Percentiles rank a stretch among this genome's conserved stretches.
phyloP scores from a whole-genome alignment of 1,140 invertebrate genomes.

The Asobara japonica region DNA sequence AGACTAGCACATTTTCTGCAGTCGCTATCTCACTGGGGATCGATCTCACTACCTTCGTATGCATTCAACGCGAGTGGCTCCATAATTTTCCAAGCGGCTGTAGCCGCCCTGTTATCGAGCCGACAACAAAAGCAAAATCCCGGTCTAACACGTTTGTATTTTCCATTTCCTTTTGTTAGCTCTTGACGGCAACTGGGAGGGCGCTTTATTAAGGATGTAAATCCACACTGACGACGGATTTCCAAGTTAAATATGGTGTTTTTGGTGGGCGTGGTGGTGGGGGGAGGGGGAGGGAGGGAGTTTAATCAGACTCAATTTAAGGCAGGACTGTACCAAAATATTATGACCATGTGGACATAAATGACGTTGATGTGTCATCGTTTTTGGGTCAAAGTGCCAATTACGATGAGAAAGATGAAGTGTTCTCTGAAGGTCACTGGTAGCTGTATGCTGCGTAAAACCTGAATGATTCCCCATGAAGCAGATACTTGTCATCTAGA shows the following conservation, averaged over 20 bases:
- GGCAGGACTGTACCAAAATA: no score
- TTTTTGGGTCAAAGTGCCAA: no score
- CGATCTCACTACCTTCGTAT: conserved; percentile 2
- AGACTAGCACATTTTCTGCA: conserved; percentile 1
- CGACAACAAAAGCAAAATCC: conserved; percentile 11
- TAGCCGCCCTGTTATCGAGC: conserved; percentile 1
- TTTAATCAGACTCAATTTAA: no score
- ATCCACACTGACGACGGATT: neutral
- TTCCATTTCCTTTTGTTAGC: conserved; percentile 7
- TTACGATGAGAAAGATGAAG: no score
- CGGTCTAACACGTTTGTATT: conserved; percentile 3
- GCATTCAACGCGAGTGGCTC: neutral
- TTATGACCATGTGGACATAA: no score
- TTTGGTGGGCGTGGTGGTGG: neutral
- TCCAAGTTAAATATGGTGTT: neutral
- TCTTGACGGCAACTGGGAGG: neutral
- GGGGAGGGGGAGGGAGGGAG: no score
- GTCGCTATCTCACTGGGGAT: conserved; percentile 9
- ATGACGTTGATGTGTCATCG: no score
- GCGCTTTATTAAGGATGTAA: neutral
- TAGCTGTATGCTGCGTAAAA: no score
- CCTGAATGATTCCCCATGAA: no score
- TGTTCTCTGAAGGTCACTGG: no score
- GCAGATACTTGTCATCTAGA: no score
- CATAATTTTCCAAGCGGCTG: neutral